phyloP scores from a whole-genome alignment of 2,797 vertebrate species.

The Onychomys leucogaster region DNA sequence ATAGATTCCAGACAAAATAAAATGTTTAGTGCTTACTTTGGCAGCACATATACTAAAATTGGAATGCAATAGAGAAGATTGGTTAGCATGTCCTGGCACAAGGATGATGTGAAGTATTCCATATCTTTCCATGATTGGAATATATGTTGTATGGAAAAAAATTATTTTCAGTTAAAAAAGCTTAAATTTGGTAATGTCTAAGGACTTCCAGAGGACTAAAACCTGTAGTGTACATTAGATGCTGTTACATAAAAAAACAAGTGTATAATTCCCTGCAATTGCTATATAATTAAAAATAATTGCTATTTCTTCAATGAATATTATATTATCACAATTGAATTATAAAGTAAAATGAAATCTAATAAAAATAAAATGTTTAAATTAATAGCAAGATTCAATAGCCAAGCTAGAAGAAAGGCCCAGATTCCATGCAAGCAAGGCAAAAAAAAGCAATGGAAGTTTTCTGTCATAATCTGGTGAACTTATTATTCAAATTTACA shows the following conservation, averaged over 20 bases:
- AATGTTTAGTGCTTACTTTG: neutral
- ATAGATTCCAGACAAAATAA: slow-evolving; percentile 36
- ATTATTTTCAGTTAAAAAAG: neutral
- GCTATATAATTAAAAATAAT: neutral
- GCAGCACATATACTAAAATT: neutral
- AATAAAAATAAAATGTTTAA: slow-evolving; percentile 60
- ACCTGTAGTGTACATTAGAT: neutral
- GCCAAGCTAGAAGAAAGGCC: slow-evolving; percentile 40
- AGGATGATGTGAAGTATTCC: neutral
- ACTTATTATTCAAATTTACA: neutral
- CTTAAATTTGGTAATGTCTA: neutral
- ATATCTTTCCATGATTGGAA: neutral
- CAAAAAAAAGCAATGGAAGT: neutral
- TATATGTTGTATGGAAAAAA: neutral
- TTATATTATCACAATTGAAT: neutral
- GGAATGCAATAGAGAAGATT: neutral
- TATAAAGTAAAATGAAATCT: slow-evolving; percentile 2
- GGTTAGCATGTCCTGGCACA: neutral
- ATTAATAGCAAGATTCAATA: slow-evolving; percentile 31
- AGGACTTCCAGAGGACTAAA: slow-evolving; percentile 20
- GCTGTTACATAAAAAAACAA: slow-evolving; percentile 12
- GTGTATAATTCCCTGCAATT: neutral
- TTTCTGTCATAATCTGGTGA: slow-evolving; percentile 6
- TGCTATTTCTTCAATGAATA: neutral
- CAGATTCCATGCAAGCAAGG: neutral